phyloP scores from a whole-genome alignment of 2,888 invertebrate genomes.

The Drosophila neotestacea region DNA sequence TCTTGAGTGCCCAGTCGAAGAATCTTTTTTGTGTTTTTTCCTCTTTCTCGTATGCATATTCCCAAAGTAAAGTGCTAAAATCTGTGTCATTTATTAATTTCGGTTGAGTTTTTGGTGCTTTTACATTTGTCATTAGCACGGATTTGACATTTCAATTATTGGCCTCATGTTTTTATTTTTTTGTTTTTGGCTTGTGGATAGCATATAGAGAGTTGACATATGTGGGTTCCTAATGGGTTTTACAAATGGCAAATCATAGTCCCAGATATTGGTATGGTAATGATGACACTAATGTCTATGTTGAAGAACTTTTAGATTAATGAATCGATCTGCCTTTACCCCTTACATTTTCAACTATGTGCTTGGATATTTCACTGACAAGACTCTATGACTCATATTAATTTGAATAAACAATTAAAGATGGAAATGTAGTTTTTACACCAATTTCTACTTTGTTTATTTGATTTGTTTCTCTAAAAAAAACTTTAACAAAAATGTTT shows the following conservation, averaged over 20 bases:
- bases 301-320: conserved; percentile 13
- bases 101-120: conserved; percentile 39
- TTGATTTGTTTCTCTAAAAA: too few relatives aligned
- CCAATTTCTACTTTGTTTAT: too few relatives aligned
- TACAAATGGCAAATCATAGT: conserved; percentile 33
- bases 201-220: conserved; percentile 30
- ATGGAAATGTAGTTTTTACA: too few relatives aligned
- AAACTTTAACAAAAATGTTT: too few relatives aligned
- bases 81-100: conserved; percentile 78
- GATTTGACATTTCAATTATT: conserved; percentile 80
- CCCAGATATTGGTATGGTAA: conserved; percentile 35
- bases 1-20: conserved; percentile 54
- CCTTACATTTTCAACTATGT: not conserved
- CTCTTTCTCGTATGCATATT: conserved; percentile 14
- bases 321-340: conserved; percentile 9
- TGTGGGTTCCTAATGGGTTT: conserved; percentile 52
- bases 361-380: not conserved
- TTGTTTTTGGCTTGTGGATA: conserved; percentile 14
- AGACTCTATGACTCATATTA: not conserved
- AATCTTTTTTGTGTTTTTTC: conserved; percentile 14
- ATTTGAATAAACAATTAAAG: too few relatives aligned
- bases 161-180: conserved; percentile 20
- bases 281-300: conserved; percentile 40
- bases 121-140: conserved; percentile 74
- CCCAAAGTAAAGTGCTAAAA: conserved; percentile 72